Conservation (phyloP, 2,888 invertebrate species). For the Cancer borealis region DNA sequence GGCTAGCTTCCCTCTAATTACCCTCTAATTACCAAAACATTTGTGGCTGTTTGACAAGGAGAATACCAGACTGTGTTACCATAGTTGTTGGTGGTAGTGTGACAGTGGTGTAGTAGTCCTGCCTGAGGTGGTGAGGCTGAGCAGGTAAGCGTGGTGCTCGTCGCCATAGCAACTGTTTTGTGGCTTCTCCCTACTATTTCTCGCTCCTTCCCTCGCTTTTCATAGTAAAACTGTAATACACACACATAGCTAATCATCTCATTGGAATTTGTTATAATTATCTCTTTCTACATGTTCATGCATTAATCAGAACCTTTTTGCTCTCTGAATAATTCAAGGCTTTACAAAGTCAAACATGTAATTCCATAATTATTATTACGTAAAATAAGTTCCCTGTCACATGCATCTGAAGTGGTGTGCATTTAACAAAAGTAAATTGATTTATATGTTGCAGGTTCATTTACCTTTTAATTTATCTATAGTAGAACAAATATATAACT, state of each 20-base stretch:
- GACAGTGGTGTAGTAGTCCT: neutral
- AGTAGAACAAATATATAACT: too few relatives aligned
- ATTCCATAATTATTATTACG: too few relatives aligned
- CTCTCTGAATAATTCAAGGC: neutral
- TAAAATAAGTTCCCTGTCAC: neutral
- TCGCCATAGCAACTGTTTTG: neutral
- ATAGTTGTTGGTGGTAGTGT: neutral
- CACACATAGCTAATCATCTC: too few relatives aligned
- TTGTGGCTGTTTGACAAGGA: neutral
- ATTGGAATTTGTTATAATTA: too few relatives aligned
- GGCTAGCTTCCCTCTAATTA: neutral
- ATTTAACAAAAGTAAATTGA: neutral
- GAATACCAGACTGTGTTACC: neutral
- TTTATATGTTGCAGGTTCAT: too few relatives aligned
- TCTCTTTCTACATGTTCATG: too few relatives aligned
- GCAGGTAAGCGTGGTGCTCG: neutral
- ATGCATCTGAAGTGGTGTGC: neutral
- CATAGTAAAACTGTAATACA: too few relatives aligned
- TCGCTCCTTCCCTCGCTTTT: neutral
- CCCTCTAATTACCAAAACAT: neutral
- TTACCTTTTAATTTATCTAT: too few relatives aligned
- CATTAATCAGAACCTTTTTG: neutral
- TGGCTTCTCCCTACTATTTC: neutral
- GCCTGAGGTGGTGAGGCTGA: neutral
- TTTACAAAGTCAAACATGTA: too few relatives aligned